Evolutionary conservation across 2,888 invertebrate genomes (phyloP), one percentile per base, ranked within the genome.

Genomic region (Metallyticus violacea): DNA sequence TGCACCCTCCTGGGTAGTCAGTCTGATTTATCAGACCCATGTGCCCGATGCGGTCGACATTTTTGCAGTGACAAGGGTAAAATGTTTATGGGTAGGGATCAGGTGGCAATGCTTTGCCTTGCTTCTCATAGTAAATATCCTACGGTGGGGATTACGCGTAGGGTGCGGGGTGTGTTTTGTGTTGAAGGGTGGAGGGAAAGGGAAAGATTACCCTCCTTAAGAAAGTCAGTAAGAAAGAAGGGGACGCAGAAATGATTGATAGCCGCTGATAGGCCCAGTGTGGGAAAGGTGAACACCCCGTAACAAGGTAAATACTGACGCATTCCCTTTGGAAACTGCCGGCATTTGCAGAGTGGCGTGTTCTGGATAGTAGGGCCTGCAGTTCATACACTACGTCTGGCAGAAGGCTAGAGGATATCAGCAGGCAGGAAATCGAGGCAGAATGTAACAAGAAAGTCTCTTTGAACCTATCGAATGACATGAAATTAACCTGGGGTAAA

Each of bases 171-270:
- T 62, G 40, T 62, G 15, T 62, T 62, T 4, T 62, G 40, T 62
- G 40, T 15, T 62, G 40, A 62, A 22, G 9, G 81, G 62, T 7
- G 15, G 3, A 28, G 15, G 7, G 7, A n/a, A 28, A 9, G 27
- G 80, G 22, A n/a, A 26, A 40, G 40, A 76, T 82, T 27, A 82
- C 62, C 62, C 62, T 40, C 27, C 82, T 82, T n/a, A 26, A 82
- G 76, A 76, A 26, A 82, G 76, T 76, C 82, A 62, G 40, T 62
- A 62, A 62, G 22, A 62, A 62, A 62, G 40, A 62, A 62, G 7
- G 30, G 26, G 40, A n/a, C 40, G 26, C 25, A 86, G 27, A 86
- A 86, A 86, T 86, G 86, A 78, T 82, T 78, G 86, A 86, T 81
- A 26, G 81, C 80, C 30, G 30, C 30, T 81, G 81, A 81, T 82